Evolutionary conservation across 2,113 vertebrate genomes (phyloP).

Genomic region (Lonchura striata): DNA sequence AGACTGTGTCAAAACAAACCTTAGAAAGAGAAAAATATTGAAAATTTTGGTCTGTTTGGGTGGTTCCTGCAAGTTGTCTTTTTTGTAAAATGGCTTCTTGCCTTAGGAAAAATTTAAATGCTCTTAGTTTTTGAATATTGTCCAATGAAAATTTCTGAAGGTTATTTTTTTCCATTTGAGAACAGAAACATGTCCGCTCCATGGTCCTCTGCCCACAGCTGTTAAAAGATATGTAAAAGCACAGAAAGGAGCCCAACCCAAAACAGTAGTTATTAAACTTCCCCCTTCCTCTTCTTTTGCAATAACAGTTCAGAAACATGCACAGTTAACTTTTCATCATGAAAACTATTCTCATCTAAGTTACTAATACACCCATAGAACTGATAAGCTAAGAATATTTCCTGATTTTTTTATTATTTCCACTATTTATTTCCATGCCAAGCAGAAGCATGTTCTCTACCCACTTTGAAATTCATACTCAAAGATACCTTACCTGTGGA

Average conservation of each 20-base stretch:
- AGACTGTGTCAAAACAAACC: neutral
- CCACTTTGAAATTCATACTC: neutral
- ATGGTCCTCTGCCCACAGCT: slow-evolving; percentile 54
- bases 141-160: slow-evolving; percentile 58
- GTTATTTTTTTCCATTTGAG: slow-evolving; percentile 44
- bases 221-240: slow-evolving; percentile 61
- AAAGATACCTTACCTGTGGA: neutral
- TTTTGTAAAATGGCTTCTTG: slow-evolving; percentile 1
- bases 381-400: slow-evolving; percentile 59
- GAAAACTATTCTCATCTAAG: slow-evolving; percentile 4
- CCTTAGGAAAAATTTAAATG: neutral
- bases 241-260: slow-evolving; percentile 48
- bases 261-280: slow-evolving; percentile 49
- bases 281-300: slow-evolving; percentile 48
- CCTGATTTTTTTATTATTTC: slow-evolving; percentile 33
- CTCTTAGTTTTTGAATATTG: slow-evolving; percentile 7
- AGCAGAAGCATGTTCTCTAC: neutral
- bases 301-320: slow-evolving; percentile 26
- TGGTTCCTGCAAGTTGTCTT: neutral
- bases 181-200: slow-evolving; percentile 37
- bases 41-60: neutral
- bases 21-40: neutral
- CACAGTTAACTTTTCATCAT: slow-evolving; percentile 41
- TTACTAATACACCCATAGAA: slow-evolving; percentile 47
- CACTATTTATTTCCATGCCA: slow-evolving; percentile 28